Conservation (phyloP, 2,888 invertebrate species). For the Frankliniella intonsa region DNA sequence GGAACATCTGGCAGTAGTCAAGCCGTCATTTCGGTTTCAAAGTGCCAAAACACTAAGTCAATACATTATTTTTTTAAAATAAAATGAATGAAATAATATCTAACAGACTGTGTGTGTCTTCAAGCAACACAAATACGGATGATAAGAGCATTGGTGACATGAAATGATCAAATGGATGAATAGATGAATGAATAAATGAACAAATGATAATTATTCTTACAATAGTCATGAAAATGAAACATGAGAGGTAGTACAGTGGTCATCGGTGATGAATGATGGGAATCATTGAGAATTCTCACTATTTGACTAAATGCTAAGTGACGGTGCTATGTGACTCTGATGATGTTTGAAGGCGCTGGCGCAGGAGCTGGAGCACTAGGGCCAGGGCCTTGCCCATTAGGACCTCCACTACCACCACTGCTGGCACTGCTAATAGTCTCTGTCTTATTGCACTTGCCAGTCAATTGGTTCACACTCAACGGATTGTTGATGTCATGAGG, state of each 20-base stretch:
- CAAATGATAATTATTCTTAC: not conserved
- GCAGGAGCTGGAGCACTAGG: conserved; percentile 37
- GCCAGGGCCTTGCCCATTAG: conserved; percentile 34
- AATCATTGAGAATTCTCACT: conserved; percentile 17
- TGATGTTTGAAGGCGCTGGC: conserved; percentile 46
- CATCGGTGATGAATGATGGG: conserved; percentile 19
- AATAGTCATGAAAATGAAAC: not conserved
- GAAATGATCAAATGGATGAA: not conserved
- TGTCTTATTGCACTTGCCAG: conserved; percentile 59
- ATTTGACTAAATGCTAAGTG: conserved; percentile 12
- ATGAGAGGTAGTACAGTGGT: conserved; percentile 24
- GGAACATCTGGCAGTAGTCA: conserved; percentile 13
- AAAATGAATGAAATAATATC: not conserved
- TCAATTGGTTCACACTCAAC: conserved; percentile 82
- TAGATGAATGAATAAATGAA: not conserved
- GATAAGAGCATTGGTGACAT: not conserved
- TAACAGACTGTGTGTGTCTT: not conserved
- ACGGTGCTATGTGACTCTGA: conserved; percentile 49
- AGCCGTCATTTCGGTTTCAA: conserved; percentile 3
- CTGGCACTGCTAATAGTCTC: conserved; percentile 38
- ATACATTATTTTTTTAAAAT: not conserved
- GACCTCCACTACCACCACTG: conserved; percentile 30
- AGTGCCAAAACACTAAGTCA: not conserved
- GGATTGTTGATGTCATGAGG: conserved; percentile 91
- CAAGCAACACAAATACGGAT: not conserved